A percentile compares a stretch with the other conserved stretches of the same genome.
phyloP scores from a whole-genome alignment of 1,140 invertebrate species.

The Phthorimaea operculella region DNA sequence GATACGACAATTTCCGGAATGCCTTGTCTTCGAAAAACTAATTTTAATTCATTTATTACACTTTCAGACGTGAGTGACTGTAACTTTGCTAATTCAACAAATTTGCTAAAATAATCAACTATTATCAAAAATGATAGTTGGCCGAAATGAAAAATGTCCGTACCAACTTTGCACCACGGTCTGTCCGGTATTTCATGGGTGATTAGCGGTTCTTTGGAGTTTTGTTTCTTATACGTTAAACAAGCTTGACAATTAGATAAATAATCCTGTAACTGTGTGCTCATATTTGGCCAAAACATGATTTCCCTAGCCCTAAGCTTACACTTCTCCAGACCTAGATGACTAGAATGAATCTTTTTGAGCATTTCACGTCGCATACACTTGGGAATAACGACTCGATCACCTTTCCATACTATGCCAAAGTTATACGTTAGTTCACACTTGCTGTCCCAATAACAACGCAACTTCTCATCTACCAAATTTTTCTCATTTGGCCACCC shows the following conservation, averaged over 20 bases:
- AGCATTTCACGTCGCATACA: not conserved
- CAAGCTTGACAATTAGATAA: not conserved
- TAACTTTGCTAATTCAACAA: not conserved
- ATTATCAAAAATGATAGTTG: not conserved
- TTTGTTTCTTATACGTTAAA: not conserved
- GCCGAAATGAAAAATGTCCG: constrained; percentile 1
- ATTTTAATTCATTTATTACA: constrained; percentile 1
- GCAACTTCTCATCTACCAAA: not conserved
- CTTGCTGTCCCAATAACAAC: not conserved
- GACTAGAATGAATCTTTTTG: not conserved
- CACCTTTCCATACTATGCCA: constrained; percentile 2
- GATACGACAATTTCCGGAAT: not conserved
- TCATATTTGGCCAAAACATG: constrained; percentile 3
- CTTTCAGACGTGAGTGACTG: not conserved
- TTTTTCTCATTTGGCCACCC: constrained; percentile 5
- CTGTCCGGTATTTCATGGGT: constrained; percentile 2
- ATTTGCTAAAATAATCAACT: constrained; percentile 5
- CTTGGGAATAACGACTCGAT: constrained; percentile 1
- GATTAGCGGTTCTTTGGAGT: not conserved
- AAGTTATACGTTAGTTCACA: not conserved
- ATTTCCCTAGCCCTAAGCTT: not conserved
- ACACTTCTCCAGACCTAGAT: not conserved
- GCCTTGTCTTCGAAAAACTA: not conserved
- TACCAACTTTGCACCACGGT: not conserved
- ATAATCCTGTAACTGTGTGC: not conserved